Conservation (phyloP, 2,888 invertebrate genomes). For the Cremastobaeus sp. region DNA sequence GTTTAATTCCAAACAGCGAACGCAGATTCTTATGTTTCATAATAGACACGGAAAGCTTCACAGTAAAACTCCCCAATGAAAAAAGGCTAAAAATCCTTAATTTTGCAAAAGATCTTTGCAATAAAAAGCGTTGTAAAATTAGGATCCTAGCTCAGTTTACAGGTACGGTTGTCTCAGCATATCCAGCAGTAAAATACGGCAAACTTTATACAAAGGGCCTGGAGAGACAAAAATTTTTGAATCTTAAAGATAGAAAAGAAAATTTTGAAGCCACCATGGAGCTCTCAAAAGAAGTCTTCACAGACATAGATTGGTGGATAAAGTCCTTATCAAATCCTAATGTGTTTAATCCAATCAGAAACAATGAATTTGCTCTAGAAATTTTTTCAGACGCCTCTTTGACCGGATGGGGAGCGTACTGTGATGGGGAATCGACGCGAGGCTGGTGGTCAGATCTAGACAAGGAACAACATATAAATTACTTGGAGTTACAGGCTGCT, state of each 20-base stretch:
- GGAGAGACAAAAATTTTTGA: slow-evolving; percentile 57
- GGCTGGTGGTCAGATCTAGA: no score
- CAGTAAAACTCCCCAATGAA: background rate
- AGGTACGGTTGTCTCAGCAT: slow-evolving; percentile 82
- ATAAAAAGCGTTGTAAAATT: slow-evolving; percentile 42
- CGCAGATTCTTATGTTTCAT: slow-evolving; percentile 7
- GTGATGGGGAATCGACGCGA: no score
- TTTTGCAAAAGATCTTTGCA: background rate
- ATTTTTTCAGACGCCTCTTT: no score
- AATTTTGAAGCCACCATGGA: background rate
- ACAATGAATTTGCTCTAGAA: no score
- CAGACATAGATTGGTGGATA: no score
- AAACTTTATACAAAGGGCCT: slow-evolving; percentile 53
- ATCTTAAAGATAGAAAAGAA: slow-evolving; percentile 40
- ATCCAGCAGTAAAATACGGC: slow-evolving; percentile 59
- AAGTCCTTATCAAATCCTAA: no score
- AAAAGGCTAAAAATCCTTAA: background rate
- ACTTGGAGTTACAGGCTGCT: no score
- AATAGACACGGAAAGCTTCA: background rate
- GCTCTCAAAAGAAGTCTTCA: no score
- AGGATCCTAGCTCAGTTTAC: slow-evolving; percentile 42
- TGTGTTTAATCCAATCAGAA: no score
- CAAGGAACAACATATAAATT: no score
- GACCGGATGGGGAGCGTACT: no score
- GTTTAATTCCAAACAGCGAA: slow-evolving; percentile 22